Evolutionary conservation across 2,888 invertebrate species (phyloP), one percentile per base, ranked within the genome.

Genomic region (Thymelicus acteon): DNA sequence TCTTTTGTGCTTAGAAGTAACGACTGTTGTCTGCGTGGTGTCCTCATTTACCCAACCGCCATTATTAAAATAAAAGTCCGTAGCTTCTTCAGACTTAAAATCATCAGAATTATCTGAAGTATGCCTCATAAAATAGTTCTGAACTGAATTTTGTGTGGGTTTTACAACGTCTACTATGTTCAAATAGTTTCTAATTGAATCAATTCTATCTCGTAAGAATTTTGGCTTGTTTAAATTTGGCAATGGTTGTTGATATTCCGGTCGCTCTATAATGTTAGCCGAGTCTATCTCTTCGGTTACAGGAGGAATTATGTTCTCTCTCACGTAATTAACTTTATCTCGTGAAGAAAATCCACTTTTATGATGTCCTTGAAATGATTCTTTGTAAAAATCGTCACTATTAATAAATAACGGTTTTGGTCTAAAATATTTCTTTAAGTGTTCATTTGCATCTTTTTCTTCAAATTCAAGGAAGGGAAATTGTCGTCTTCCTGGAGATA

Each of bases 161-260:
- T 7, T 62, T 24, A 72, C 73, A 19, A 72, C 73, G 15, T 82
- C 80, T 10, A 64, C 71, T 24, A 80, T 79, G 12, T 78, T 78
- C 31, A 88, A 73, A 69, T 80, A 82, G 47, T 74, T 83, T 62
- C 82, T 79, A 6, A 86, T 77, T 8, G 81, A 80, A 72, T 87
- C 79, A 5, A 81, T 80, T 74, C 80, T 80, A 49, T 85, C 83
- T 74, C 82, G 80, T 7, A 85, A 71, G 54, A 80, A 76, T 37
- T 76, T 81, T 0, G 85, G 84, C 60, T 52, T 70, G 24, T 82
- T 82, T 49, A 58, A 40, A 63, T 37, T 49, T 3, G 68, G 72
- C 13, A 76, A 72, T 3, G 74, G 60, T 2, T 78, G 69, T 15
- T 80, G 52, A 60, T 76, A 72, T 1, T 75, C 40, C 0, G 82